Base-by-base conservation (phyloP, 2,113 vertebrate genomes). In the Phalacrocorax brasilianus region DNA sequence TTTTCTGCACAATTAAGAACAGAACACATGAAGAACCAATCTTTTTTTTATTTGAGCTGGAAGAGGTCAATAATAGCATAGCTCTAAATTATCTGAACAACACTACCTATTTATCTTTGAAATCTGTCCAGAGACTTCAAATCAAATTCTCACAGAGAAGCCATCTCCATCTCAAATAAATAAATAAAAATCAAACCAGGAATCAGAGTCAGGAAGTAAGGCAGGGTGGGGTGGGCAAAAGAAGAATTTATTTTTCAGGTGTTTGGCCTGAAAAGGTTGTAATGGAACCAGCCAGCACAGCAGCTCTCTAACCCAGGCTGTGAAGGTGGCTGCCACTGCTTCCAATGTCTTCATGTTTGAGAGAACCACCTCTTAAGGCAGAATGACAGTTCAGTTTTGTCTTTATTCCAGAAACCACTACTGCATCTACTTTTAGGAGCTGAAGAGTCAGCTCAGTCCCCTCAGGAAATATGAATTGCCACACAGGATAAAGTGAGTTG, bases 351-450 rank as follows among this genome's bases (percentile, higher is more conserved):
- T 62, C 28, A 5, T 2, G 4, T 11, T 58, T 40, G 66, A 76
- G 53, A 74, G 58, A 80, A 55, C 67, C 85, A 53, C 52, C 76
- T 92, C 74, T 9, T 73, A 63, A 89, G 58, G 86, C 65, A 78
- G 65, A 91, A 20, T 56, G 86, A 94, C 96, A 93, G 73, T 6
- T 85, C 66, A 76, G 85, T 68, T 84, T 95, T 96, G 91, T 91
- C 94, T 88, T 78, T 55, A 74, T 74, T 91, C 91, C 84, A 95
- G 88, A 93, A 93, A 87, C 79, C 83, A 92, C 92, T 35, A 35
- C 44, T 50, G 73, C 66, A 89, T 87, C 97, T 93, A 89, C 94
- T 96, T 95, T 87, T 50, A 93, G 47, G 84, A 94, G 86, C 0
- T 75, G 65, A 92, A 87, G 76, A 94, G 86, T 91, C 86, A 88